Evolutionary conservation across 2,113 vertebrate species (phyloP).

Genomic region (Pterocles burchelli): DNA sequence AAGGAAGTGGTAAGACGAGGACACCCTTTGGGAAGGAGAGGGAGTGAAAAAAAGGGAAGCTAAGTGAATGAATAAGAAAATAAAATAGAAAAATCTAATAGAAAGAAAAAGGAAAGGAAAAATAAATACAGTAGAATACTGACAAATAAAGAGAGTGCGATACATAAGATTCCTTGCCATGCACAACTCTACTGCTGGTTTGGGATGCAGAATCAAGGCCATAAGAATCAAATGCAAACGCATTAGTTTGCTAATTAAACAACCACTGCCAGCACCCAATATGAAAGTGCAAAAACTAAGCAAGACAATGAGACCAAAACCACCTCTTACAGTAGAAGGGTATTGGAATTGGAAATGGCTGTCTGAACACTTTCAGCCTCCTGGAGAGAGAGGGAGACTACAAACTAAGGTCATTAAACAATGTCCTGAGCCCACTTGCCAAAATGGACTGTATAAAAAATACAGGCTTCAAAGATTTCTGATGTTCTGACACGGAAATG

Average conservation of each 20-base stretch:
- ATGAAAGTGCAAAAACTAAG: background rate
- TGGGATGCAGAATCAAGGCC: background rate
- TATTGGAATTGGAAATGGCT: background rate
- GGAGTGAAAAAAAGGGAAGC: background rate
- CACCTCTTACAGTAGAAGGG: background rate
- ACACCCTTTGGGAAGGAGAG: background rate
- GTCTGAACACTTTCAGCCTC: background rate
- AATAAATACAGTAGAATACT: background rate
- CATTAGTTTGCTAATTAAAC: slow-evolving; percentile 52
- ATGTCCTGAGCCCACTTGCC: background rate
- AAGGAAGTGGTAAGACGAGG: background rate
- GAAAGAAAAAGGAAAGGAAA: background rate
- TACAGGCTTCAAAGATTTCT: background rate
- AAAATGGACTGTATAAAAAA: background rate
- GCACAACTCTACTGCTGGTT: background rate
- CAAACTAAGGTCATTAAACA: background rate
- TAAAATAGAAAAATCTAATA: background rate
- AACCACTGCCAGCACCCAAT: background rate
- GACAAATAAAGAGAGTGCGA: background rate
- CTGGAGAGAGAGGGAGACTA: background rate
- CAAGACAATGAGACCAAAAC: background rate
- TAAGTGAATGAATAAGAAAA: background rate
- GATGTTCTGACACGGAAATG: background rate
- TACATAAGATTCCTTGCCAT: background rate
- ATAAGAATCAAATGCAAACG: background rate